Conservation (phyloP, 2,888 invertebrate species). For the Corbicula japonica region DNA sequence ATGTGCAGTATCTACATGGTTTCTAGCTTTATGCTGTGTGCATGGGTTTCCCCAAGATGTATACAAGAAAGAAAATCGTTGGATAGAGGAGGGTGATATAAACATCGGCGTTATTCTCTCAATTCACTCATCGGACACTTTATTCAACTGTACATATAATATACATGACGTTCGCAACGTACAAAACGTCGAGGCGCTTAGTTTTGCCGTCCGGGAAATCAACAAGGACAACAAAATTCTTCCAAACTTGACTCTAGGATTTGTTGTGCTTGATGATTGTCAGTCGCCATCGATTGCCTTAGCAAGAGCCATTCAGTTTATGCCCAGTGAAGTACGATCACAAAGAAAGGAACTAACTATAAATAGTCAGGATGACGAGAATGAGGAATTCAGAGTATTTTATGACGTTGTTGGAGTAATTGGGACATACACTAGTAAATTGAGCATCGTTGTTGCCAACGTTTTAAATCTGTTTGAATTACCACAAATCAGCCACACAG, state of each 20-base stretch:
- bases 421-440: slow-evolving; percentile 79
- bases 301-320: slow-evolving; percentile 74
- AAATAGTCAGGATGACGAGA: not conserved
- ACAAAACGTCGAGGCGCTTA: slow-evolving; percentile 69
- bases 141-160: slow-evolving; percentile 51
- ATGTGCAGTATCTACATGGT: too few species aligned
- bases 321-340: slow-evolving; percentile 61
- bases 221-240: slow-evolving; percentile 67
- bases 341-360: not conserved
- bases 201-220: slow-evolving; percentile 71
- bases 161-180: slow-evolving; percentile 57
- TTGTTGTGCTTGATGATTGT: slow-evolving; percentile 75
- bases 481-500: slow-evolving; percentile 80
- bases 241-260: slow-evolving; percentile 68
- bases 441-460: slow-evolving; percentile 78
- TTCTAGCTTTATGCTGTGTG: too few species aligned
- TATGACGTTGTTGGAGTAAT: slow-evolving; percentile 81
- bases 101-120: slow-evolving; percentile 75
- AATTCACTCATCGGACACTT: slow-evolving; percentile 63
- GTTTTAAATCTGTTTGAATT: slow-evolving; percentile 77
- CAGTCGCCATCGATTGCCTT: slow-evolving; percentile 67
- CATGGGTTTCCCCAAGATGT: slow-evolving; percentile 68
- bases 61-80: slow-evolving; percentile 56
- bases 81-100: slow-evolving; percentile 70
- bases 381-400: slow-evolving; percentile 40